Evolutionary conservation across 37 sponge, comb jelly and placozoan species (phyloP).

Genomic region (Dysidea cf. avara): DNA sequence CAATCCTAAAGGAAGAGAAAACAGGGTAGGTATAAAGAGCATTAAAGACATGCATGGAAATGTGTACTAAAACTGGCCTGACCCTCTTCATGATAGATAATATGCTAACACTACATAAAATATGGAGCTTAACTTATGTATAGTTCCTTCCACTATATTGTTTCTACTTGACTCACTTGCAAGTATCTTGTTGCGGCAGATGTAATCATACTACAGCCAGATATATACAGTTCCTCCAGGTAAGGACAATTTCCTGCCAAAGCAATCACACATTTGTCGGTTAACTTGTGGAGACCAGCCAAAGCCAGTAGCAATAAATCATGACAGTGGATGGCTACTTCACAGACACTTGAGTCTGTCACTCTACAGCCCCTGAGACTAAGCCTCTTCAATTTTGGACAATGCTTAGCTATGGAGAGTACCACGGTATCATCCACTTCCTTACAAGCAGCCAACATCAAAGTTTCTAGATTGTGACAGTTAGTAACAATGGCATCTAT

Average conservation of each 20-base stretch:
- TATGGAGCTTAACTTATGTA: not conserved
- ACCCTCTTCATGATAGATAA: not conserved
- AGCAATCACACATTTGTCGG: conserved; percentile 66
- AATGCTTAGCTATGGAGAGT: conserved; percentile 44
- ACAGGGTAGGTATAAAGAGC: not conserved
- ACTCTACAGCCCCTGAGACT: conserved; percentile 66
- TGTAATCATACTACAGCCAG: conserved; percentile 77
- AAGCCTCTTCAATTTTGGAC: conserved; percentile 35
- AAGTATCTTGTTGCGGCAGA: conserved; percentile 62
- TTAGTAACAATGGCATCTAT: conserved; percentile 38
- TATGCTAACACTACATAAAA: not conserved
- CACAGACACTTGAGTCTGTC: conserved; percentile 68
- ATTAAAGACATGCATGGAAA: too few relatives aligned
- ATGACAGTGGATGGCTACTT: conserved; percentile 54
- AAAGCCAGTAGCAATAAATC: conserved; percentile 55
- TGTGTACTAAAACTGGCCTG: too few relatives aligned
- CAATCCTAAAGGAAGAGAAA: conserved; percentile 48
- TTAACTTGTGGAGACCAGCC: conserved; percentile 63
- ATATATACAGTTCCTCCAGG: conserved; percentile 67
- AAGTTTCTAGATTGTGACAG: conserved; percentile 55
- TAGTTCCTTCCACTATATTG: not conserved
- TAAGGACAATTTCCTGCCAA: conserved; percentile 71
- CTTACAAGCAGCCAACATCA: conserved; percentile 63
- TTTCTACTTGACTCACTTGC: conserved; percentile 47
- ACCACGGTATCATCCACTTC: conserved; percentile 57